Evolutionary conservation across 2,113 vertebrate species (phyloP), one percentile per base, ranked within the genome.

Genomic region (Corapipo altera): DNA sequence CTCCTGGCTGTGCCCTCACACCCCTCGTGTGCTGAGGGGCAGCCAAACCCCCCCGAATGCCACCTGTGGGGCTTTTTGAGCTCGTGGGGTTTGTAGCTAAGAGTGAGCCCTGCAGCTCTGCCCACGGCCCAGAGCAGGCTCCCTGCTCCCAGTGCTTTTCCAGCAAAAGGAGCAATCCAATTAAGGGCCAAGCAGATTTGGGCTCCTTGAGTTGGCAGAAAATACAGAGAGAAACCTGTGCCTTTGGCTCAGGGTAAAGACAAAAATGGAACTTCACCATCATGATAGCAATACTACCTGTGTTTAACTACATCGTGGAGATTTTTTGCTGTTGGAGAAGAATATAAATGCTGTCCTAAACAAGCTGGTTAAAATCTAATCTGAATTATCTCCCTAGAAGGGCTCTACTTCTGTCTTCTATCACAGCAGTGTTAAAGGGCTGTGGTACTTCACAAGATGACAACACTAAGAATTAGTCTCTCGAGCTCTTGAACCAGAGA

Each of bases 21-120:
- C 3, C 1, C 16, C 1, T 15, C 0, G 52, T 1, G 0, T 7
- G 39, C 28, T 30, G 5, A 78, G 58, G 8, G 35, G 26, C 11
- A 37, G n/a, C 27, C 59, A 61, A 21, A 2, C 32, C 2, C 1
- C 9, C 3, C 2, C 9, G 58, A 46, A 49, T 0, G 1, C 4
- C 30, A 12, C 4, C 17, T 3, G 3, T 3, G 46, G 44, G 19
- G 22, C 3, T 28, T 77, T 43, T 12, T 44, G 30, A 86, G n/a
- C 11, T 51, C 14, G 26, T 32, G 33, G 51, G 28, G 3, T 30
- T 32, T 35, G 35, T 6, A 51, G 43, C 32, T 14, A 15, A 62
- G 5, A 32, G 35, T 5, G 41, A 43, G 35, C n/a, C 27, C 10
- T 8, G 14, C 3, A 30, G 37, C 26, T 27, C n/a, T 22, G 11